Conservation (phyloP, 2,113 vertebrate genomes). For the Syngnathus scovelli region DNA sequence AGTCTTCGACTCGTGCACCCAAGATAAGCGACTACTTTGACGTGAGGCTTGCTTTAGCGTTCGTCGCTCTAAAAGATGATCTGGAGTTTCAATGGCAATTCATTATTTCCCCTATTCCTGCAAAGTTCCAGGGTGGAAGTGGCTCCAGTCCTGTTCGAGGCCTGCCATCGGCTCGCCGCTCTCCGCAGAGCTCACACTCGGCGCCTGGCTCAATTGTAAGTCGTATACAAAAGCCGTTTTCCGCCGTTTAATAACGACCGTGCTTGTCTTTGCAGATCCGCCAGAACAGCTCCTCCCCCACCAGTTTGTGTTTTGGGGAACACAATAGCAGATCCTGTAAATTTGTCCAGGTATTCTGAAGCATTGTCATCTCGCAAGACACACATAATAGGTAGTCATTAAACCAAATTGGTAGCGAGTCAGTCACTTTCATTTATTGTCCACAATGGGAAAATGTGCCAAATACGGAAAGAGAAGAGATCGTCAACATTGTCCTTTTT, state of each 20-base stretch:
- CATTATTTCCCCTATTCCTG: not conserved
- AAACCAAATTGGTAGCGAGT: not conserved
- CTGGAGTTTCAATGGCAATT: not conserved
- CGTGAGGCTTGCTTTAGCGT: constrained; percentile 67
- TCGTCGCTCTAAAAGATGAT: not conserved
- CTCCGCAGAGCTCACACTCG: constrained; percentile 95
- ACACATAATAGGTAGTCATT: not conserved
- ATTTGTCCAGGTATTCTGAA: constrained; percentile 82
- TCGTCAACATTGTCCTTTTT: no score
- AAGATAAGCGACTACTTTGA: constrained; percentile 99
- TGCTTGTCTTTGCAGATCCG: constrained; percentile 72
- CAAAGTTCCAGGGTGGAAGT: constrained; percentile 93
- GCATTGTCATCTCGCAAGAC: not conserved
- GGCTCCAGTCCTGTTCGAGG: constrained; percentile 96
- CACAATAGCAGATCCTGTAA: constrained; percentile 92
- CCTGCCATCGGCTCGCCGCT: constrained; percentile 86
- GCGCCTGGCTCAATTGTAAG: constrained; percentile 89
- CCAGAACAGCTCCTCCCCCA: constrained; percentile 97
- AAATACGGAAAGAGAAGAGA: no score
- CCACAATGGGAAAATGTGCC: no score
- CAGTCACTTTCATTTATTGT: no score
- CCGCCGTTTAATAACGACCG: not conserved
- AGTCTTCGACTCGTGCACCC: constrained; percentile 84
- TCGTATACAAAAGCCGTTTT: not conserved
- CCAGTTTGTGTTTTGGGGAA: constrained; percentile 90